Conservation (phyloP, 2,797 vertebrate genomes). For the Melanotaenia pygmaea region DNA sequence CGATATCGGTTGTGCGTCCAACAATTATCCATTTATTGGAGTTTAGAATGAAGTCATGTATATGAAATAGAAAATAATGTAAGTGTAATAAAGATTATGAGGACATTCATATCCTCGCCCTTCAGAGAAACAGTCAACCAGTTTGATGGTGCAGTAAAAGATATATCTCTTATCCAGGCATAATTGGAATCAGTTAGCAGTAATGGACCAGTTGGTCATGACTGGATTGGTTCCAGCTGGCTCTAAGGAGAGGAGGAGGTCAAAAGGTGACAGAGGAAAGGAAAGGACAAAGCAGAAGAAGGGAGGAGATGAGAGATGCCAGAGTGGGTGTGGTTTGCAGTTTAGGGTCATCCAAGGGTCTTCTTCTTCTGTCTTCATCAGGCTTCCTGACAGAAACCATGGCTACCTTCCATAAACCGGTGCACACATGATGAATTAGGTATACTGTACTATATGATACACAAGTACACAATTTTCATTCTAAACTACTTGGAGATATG, state of each 20-base stretch:
- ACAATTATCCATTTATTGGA: conserved; percentile 17
- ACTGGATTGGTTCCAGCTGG: conserved; percentile 77
- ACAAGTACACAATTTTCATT: not conserved
- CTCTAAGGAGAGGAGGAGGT: conserved; percentile 36
- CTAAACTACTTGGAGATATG: not conserved
- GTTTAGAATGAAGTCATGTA: conserved; percentile 28
- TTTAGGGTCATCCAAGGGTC: conserved; percentile 67
- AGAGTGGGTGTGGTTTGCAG: conserved; percentile 53
- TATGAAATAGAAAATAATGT: conserved; percentile 44
- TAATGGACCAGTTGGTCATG: conserved; percentile 79
- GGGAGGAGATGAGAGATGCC: conserved; percentile 36
- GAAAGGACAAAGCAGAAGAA: conserved; percentile 9
- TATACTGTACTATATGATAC: not conserved
- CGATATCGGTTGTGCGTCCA: conserved; percentile 18
- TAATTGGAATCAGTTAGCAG: conserved; percentile 71
- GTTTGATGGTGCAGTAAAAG: conserved; percentile 56
- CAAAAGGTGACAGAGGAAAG: not conserved
- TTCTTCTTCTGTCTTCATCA: conserved; percentile 59
- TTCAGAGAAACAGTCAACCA: conserved; percentile 57
- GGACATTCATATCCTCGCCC: conserved; percentile 49
- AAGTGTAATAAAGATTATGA: conserved; percentile 49
- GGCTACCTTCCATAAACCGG: conserved; percentile 13
- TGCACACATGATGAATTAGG: conserved; percentile 15
- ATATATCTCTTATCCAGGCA: conserved; percentile 50
- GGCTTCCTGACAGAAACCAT: conserved; percentile 45